Conservation (phyloP, 2,113 vertebrate species). For the Bambusicola thoracicus region DNA sequence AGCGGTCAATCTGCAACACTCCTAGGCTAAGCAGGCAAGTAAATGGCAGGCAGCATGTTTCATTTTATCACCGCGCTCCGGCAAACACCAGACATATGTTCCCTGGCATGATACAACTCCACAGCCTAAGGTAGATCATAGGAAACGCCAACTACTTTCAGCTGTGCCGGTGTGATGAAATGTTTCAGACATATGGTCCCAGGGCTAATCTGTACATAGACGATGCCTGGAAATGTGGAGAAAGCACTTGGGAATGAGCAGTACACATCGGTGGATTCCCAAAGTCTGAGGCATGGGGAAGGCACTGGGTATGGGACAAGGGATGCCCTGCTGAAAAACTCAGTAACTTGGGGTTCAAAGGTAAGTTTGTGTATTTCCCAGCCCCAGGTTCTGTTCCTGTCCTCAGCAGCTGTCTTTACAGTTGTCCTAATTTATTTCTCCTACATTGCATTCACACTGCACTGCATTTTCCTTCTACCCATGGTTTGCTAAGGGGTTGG, state of each 20-base stretch:
- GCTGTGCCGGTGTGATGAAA: slow-evolving; percentile 70
- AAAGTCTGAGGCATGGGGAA: not conserved
- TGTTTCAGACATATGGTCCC: slow-evolving; percentile 52
- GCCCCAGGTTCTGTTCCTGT: not conserved
- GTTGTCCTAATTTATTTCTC: not conserved
- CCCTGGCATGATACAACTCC: not conserved
- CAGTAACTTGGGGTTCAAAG: accelerated
- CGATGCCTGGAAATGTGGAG: slow-evolving; percentile 23
- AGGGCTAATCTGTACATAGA: slow-evolving; percentile 24
- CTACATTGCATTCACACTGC: not conserved
- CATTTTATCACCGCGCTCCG: not conserved
- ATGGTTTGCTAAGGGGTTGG: not conserved
- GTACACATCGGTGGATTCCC: not conserved
- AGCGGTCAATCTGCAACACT: not conserved
- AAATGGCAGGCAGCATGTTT: not conserved
- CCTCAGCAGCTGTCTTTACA: not conserved
- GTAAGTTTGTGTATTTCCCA: not conserved
- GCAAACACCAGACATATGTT: slow-evolving; percentile 31
- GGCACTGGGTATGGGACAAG: not conserved
- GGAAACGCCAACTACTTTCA: slow-evolving; percentile 58
- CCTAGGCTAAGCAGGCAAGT: not conserved
- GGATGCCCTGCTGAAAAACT: not conserved
- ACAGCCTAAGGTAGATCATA: not conserved
- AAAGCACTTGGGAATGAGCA: slow-evolving; percentile 32
- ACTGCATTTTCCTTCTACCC: not conserved